Evolutionary conservation across 2,888 invertebrate species (phyloP), one percentile per base, ranked within the genome.

Genomic region (Meiosimyza decipiens): DNA sequence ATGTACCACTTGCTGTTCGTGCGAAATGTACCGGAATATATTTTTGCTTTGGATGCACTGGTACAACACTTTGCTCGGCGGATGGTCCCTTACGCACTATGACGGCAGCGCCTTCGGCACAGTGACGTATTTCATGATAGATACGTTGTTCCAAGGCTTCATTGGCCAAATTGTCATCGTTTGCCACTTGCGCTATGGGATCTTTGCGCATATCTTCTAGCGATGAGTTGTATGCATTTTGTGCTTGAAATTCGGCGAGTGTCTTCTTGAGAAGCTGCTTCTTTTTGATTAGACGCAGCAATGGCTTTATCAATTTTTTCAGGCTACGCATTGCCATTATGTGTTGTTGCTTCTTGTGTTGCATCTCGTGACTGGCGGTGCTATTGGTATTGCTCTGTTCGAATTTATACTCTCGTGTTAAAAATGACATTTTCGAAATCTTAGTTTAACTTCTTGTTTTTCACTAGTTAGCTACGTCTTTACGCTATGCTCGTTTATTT

Each of bases 61-160:
- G 79, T 67, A 85, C 78, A 12, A 86, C 71, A 64, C 80, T 81
- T 87, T 91, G 91, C 4, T 74, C 66, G 0, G 40, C 40, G 40
- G 40, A 6, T 74, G 88, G 85, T 74, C 89, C 88, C 69, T 89
- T 88, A 72, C 89, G 88, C 62, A 94, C 91, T 22, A 79, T 71
- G 86, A 94, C 91, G 51, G 92, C 93, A 22, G 92, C 90, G 75
- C 91, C 90, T 22, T 90, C 89, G 71, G 90, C 90, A 82, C 93
- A 92, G 71, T 89, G 86, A 80, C 91, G 90, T 82, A 93, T 90
- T 78, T 93, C 93, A 73, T 91, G 90, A 81, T 92, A 89, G 75
- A 95, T 90, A 77, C 93, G 91, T 83, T 92, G 91, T 84, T 95
- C 95, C 82, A 95, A 85, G 66, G 92, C 90, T 86, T 95, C 95